These are phyloP conservation scores for Azorinus chamasolen DNA, from an alignment of 2,888 invertebrate genomes.

Conservation along the genomic window DNA sequence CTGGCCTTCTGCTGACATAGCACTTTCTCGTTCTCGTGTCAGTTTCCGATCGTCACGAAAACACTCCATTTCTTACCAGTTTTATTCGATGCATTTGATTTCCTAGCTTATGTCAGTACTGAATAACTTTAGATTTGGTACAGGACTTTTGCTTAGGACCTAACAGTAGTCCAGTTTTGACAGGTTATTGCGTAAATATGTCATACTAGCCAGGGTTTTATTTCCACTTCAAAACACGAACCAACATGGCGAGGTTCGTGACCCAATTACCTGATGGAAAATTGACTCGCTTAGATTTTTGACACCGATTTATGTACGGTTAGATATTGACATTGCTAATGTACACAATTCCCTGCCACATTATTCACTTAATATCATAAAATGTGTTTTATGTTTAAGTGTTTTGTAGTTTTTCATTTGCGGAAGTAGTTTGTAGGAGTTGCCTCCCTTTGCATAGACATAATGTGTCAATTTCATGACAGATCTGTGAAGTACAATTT, in stretches of 20 bases:
- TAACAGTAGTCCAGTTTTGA: no score
- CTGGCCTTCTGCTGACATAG: constrained; percentile 56
- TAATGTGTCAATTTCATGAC: no score
- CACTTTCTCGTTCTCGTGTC: constrained; percentile 65
- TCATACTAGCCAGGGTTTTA: no score
- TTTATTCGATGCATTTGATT: neutral
- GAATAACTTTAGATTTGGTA: no score
- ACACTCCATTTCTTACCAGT: neutral
- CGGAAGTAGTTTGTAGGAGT: constrained; percentile 6
- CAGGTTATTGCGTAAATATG: no score
- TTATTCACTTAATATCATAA: no score
- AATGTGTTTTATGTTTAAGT: neutral
- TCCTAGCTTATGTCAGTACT: no score
- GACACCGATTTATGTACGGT: no score
- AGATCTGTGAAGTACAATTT: no score
- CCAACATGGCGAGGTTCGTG: constrained; percentile 38
- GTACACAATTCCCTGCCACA: no score
- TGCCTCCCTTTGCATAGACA: constrained; percentile 7
- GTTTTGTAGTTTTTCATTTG: neutral
- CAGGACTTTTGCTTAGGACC: no score
- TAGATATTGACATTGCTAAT: no score
- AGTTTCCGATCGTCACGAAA: constrained; percentile 17
- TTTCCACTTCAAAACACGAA: neutral
- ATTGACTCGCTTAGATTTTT: neutral
- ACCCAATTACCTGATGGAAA: constrained; percentile 24